Evolutionary conservation across 2,797 vertebrate genomes (phyloP).

Genomic region (Poecilia wingei): DNA sequence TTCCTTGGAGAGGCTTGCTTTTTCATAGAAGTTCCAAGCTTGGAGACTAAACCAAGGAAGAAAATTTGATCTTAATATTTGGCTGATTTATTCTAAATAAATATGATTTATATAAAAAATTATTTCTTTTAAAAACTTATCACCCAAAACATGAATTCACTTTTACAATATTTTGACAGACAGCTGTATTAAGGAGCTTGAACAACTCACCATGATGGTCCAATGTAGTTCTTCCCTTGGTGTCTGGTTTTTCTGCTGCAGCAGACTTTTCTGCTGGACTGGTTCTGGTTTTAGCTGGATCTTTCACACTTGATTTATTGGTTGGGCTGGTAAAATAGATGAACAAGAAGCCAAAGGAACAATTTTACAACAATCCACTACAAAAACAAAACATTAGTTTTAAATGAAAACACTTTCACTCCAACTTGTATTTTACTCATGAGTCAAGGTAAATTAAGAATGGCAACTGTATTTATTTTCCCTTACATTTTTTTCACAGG

Average conservation of each 20-base stretch:
- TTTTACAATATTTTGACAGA: not conserved
- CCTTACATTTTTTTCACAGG: constrained; percentile 33
- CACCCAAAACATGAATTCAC: constrained; percentile 22
- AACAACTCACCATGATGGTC: constrained; percentile 83
- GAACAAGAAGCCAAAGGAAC: constrained; percentile 17
- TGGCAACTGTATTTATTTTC: constrained; percentile 48
- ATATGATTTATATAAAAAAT: too few relatives aligned
- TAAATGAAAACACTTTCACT: not conserved
- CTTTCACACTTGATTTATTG: constrained; percentile 82
- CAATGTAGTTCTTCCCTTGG: constrained; percentile 80
- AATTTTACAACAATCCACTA: constrained; percentile 5
- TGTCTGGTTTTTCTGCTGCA: constrained; percentile 71
- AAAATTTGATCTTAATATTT: not conserved
- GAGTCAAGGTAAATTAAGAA: constrained; percentile 9
- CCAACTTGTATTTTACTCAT: constrained; percentile 1
- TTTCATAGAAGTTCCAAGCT: constrained; percentile 76
- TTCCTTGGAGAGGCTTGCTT: constrained; percentile 88
- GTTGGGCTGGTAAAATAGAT: constrained; percentile 75
- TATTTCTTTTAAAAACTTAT: too few relatives aligned
- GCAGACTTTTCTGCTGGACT: constrained; percentile 78
- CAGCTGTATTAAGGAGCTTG: constrained; percentile 1
- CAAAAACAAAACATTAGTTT: too few relatives aligned
- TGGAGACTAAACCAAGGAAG: constrained; percentile 77
- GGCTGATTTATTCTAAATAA: too few relatives aligned
- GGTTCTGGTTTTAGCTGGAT: constrained; percentile 72